Evolutionary conservation across 2,797 vertebrate genomes (phyloP).

Genomic region (Gymnothorax javanicus): DNA sequence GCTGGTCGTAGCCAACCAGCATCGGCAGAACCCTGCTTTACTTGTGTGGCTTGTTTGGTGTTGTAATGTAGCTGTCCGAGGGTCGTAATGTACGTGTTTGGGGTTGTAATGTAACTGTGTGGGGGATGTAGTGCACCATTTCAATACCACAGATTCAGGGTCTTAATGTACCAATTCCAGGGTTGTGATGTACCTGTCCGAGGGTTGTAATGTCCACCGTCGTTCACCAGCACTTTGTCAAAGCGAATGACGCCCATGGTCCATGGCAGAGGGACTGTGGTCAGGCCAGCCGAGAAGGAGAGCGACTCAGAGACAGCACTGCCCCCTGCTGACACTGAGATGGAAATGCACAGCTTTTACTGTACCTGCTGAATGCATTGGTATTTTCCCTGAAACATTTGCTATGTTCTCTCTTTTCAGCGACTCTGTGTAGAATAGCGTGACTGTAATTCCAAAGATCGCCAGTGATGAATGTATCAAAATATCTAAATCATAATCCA

Average conservation of each 20-base stretch:
- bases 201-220: slow-evolving; percentile 88
- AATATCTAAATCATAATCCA: too few species aligned
- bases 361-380: neutral
- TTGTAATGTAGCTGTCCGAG: neutral
- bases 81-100: neutral
- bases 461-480: too few species aligned
- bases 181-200: slow-evolving; percentile 56
- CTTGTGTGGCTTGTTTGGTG: neutral
- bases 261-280: slow-evolving; percentile 72
- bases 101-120: neutral
- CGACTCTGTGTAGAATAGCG: too few species aligned
- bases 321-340: slow-evolving; percentile 45
- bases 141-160: too few species aligned
- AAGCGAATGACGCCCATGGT: slow-evolving; percentile 85
- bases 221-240: slow-evolving; percentile 92
- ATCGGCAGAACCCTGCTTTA: too few species aligned
- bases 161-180: too few species aligned
- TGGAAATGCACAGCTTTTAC: neutral
- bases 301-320: slow-evolving; percentile 64
- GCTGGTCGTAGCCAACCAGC: too few species aligned
- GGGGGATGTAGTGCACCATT: neutral
- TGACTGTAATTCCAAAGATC: too few species aligned
- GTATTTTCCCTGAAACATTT: too few species aligned
- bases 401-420: too few species aligned
- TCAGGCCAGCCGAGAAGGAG: slow-evolving; percentile 93